Evolutionary conservation across 2,113 vertebrate species (phyloP).

Genomic region (Epinephelus fuscoguttatus): DNA sequence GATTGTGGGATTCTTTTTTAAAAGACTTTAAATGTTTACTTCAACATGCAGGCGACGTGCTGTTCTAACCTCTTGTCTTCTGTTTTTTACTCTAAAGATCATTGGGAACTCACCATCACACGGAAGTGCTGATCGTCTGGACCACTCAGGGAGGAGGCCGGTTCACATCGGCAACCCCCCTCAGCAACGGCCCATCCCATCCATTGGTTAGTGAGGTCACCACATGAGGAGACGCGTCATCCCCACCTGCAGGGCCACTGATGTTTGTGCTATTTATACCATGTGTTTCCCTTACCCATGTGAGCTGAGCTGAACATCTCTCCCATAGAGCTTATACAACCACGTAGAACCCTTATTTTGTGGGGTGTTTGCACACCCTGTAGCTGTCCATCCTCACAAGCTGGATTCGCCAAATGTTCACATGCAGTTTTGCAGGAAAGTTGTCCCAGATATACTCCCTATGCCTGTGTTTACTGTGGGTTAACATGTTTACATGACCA

Average conservation of each 20-base stretch:
- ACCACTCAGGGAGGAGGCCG: constrained; percentile 87
- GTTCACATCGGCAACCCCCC: constrained; percentile 86
- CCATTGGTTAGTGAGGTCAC: constrained; percentile 94
- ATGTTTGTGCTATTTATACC: constrained; percentile 79
- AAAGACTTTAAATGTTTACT: constrained; percentile 27
- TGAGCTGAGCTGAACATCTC: constrained; percentile 77
- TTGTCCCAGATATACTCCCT: constrained; percentile 50
- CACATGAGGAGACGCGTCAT: constrained; percentile 65
- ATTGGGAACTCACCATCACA: constrained; percentile 90
- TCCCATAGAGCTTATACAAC: constrained; percentile 71
- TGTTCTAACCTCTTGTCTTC: constrained; percentile 65
- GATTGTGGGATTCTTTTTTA: constrained; percentile 58
- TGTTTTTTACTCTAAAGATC: constrained; percentile 88
- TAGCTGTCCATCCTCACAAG: constrained; percentile 72
- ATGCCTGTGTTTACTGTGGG: constrained; percentile 59
- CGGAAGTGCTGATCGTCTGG: constrained; percentile 87
- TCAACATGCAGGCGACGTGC: neutral
- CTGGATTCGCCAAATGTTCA: constrained; percentile 69
- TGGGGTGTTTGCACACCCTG: constrained; percentile 55
- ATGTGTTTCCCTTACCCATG: constrained; percentile 69
- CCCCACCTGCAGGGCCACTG: constrained; percentile 73
- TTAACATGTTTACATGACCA: constrained; percentile 57
- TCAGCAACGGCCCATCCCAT: constrained; percentile 89
- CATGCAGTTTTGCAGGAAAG: constrained; percentile 67
- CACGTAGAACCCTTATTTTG: constrained; percentile 57